A percentile compares a stretch with the other conserved stretches of the same genome.
phyloP scores from a whole-genome alignment of 2,888 invertebrate species.

The Xestia sexstrigata region DNA sequence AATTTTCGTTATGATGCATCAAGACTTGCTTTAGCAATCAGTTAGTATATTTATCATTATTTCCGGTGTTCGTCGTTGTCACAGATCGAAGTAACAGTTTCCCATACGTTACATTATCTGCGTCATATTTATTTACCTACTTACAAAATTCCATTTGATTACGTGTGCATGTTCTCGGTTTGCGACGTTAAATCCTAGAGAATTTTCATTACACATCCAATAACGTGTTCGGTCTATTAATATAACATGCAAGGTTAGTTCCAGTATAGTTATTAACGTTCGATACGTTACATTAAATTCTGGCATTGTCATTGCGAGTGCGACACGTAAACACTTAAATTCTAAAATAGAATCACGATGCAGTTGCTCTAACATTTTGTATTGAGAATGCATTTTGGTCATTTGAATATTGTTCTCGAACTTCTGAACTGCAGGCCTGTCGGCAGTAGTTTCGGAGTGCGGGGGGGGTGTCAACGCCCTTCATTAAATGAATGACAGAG shows the following conservation, averaged over 20 bases:
- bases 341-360: conserved; percentile 57
- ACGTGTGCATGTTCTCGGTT: conserved; percentile 71
- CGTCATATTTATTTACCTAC: conserved; percentile 58
- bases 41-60: conserved; percentile 63
- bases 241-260: conserved; percentile 53
- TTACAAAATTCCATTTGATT: conserved; percentile 62
- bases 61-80: conserved; percentile 43
- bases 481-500: background rate
- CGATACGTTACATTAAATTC: conserved; percentile 52
- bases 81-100: conserved; percentile 47
- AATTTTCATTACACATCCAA: conserved; percentile 52
- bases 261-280: conserved; percentile 51
- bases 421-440: background rate
- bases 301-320: conserved; percentile 54
- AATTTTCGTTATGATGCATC: conserved; percentile 38
- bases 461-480: background rate
- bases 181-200: conserved; percentile 50
- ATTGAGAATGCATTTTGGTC: conserved; percentile 10
- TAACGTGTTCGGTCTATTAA: conserved; percentile 56
- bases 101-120: conserved; percentile 40
- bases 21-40: conserved; percentile 37
- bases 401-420: conserved; percentile 8
- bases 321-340: conserved; percentile 41
- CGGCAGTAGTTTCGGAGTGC: background rate
- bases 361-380: conserved; percentile 13